phyloP scores from a whole-genome alignment of 92 coral and sea anemone genomes.

The Pocillopora grandis region DNA sequence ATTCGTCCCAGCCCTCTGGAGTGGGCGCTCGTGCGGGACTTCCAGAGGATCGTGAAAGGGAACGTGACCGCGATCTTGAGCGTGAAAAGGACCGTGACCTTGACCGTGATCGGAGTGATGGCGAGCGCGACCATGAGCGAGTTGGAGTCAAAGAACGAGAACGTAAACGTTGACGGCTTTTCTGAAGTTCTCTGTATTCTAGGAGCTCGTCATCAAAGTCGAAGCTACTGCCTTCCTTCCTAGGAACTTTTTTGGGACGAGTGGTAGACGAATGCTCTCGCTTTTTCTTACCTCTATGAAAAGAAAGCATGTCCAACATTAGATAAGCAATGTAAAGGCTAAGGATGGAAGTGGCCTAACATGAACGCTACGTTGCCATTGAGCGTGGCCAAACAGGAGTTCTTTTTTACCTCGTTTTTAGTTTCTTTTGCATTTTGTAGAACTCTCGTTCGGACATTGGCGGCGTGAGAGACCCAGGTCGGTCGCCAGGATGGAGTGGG shows the following conservation, averaged over 20 bases:
- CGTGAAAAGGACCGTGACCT: constrained; percentile 71
- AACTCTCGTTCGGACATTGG: constrained; percentile 93
- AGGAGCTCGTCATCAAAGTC: constrained; percentile 89
- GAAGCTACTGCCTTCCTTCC: constrained; percentile 24
- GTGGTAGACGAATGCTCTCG: constrained; percentile 18
- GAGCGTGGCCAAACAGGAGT: too few species aligned
- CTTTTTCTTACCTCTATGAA: constrained; percentile 32
- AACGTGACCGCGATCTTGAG: constrained; percentile 79
- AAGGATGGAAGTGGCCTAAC: too few species aligned
- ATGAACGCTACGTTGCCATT: too few species aligned
- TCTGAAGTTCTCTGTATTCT: constrained; percentile 75
- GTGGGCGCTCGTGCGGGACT: constrained; percentile 89
- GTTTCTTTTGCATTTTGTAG: constrained; percentile 63
- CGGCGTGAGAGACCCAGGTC: constrained; percentile 48
- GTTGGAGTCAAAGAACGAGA: constrained; percentile 62
- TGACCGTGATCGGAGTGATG: constrained; percentile 72
- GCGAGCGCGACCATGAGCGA: constrained; percentile 79
- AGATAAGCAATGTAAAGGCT: neutral
- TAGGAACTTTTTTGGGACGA: constrained; percentile 28
- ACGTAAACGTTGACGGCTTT: constrained; percentile 68
- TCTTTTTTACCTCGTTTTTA: constrained; percentile 30
- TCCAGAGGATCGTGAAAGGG: constrained; percentile 73
- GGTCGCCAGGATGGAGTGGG: constrained; percentile 40
- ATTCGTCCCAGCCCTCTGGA: constrained; percentile 97
- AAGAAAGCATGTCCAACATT: neutral